Conservation (phyloP, 2,888 invertebrate species). For the Anarsia innoxiella region DNA sequence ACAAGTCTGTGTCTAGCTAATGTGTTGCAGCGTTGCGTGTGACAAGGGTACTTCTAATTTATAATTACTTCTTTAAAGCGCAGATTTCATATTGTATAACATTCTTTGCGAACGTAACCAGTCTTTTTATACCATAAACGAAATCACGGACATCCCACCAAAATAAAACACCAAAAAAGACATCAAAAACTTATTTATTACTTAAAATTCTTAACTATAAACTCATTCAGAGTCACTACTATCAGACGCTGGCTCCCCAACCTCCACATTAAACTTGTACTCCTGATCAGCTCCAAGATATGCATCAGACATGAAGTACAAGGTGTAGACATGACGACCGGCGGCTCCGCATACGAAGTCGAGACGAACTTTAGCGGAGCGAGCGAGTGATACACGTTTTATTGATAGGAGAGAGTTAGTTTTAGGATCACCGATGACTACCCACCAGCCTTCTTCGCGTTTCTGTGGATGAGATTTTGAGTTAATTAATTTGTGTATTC, state of each 20-base stretch:
- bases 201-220: too few relatives aligned
- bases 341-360: slow-evolving; percentile 96
- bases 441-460: slow-evolving; percentile 97
- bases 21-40: too few relatives aligned
- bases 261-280: slow-evolving; percentile 92
- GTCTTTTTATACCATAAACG: too few relatives aligned
- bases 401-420: slow-evolving; percentile 96
- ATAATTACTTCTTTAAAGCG: too few relatives aligned
- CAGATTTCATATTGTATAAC: too few relatives aligned
- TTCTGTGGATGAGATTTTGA: slow-evolving; percentile 76
- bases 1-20: too few relatives aligned
- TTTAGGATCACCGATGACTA: slow-evolving; percentile 97
- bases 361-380: slow-evolving; percentile 85
- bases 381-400: slow-evolving; percentile 95
- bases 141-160: too few relatives aligned
- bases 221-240: slow-evolving; percentile 29
- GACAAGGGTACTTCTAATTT: too few relatives aligned
- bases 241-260: slow-evolving; percentile 72
- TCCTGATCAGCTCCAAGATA: slow-evolving; percentile 99
- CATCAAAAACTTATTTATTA: too few relatives aligned
- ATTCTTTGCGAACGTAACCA: too few relatives aligned
- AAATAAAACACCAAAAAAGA: too few relatives aligned
- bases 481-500: too few relatives aligned
- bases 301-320: slow-evolving; percentile 99
- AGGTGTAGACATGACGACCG: slow-evolving; percentile 91